A percentile compares a stretch with the other conserved stretches of the same genome.
Conservation (phyloP, 92 coral and sea anemone genomes). For the Blastomussa wellsi region DNA sequence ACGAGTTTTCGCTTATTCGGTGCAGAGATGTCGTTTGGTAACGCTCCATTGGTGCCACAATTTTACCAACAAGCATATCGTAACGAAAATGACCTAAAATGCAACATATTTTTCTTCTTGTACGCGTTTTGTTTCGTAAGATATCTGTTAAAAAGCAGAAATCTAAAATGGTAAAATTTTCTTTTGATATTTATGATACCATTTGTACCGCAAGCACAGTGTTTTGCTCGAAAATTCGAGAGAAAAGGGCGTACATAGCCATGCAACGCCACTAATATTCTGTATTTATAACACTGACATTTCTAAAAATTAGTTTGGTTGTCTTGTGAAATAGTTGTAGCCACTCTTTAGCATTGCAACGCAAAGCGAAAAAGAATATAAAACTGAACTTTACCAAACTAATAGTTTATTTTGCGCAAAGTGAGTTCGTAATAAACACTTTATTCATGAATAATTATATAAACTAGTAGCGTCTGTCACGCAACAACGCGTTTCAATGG, state of each 20-base stretch:
- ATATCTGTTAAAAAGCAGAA: not conserved
- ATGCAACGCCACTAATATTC: not conserved
- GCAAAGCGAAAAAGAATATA: not conserved
- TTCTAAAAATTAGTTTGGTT: not conserved
- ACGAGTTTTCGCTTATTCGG: not conserved
- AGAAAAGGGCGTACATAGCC: conserved; percentile 33
- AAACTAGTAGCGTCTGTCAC: conserved; percentile 10
- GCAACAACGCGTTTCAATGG: conserved; percentile 17
- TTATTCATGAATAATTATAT: not conserved
- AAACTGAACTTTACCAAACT: not conserved
- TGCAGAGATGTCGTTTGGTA: not conserved
- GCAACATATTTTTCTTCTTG: not conserved
- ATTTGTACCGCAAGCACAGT: not conserved
- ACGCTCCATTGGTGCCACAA: not conserved
- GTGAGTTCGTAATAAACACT: not conserved
- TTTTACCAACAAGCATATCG: not conserved
- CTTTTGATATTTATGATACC: not conserved
- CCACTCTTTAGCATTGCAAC: not conserved
- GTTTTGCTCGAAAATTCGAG: conserved; percentile 16
- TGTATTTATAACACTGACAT: not conserved
- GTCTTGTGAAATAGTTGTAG: not conserved
- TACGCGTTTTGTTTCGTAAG: not conserved
- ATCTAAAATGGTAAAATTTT: not conserved
- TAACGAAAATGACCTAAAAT: not conserved
- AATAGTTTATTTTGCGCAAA: not conserved